Evolutionary conservation across 2,113 vertebrate species (phyloP).

Genomic region (Ondatra zibethicus): DNA sequence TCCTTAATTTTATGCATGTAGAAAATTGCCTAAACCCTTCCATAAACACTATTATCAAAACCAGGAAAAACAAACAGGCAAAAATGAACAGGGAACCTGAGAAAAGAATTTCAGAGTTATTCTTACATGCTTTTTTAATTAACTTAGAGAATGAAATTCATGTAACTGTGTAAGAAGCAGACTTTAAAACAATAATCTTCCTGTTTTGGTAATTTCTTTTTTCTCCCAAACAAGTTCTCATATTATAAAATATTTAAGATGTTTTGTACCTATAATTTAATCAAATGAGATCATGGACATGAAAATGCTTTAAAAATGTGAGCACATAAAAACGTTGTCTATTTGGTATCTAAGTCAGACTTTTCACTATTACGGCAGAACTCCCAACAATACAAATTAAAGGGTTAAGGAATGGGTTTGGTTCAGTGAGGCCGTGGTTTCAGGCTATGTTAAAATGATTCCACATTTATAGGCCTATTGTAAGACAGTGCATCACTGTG

Average conservation of each 20-base stretch:
- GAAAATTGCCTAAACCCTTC: not conserved
- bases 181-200: not conserved
- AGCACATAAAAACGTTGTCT: not conserved
- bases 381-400: not conserved
- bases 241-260: slow-evolving; percentile 19
- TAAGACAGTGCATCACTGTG: too few species aligned
- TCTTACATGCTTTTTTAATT: not conserved
- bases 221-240: not conserved
- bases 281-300: not conserved
- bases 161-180: not conserved
- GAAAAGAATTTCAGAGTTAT: not conserved
- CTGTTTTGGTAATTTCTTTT: not conserved
- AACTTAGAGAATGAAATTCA: not conserved
- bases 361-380: not conserved
- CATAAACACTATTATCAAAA: not conserved
- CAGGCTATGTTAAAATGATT: not conserved
- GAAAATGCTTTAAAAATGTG: not conserved
- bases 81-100: not conserved
- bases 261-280: not conserved
- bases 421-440: not conserved
- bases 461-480: rapidly evolving
- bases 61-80: not conserved
- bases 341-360: not conserved
- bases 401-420: not conserved
- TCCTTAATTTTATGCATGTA: not conserved